Conservation (phyloP, 2,797 vertebrate species). For the Rhincodon typus region DNA sequence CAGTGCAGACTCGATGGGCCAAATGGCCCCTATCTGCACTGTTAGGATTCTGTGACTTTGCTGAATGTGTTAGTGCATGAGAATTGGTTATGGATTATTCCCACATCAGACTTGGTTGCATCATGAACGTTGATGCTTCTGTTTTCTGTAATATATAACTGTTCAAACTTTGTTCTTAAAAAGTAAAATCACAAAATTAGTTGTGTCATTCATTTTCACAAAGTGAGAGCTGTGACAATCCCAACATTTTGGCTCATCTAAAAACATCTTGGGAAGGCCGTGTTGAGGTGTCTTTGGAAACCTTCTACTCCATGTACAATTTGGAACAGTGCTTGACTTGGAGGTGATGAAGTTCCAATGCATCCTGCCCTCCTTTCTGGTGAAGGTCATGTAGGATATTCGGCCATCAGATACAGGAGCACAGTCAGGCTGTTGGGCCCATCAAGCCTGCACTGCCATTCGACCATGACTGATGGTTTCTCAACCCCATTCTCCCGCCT, state of each 20-base stretch:
- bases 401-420: too few relatives aligned
- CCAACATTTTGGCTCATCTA: background rate
- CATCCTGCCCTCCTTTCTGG: background rate
- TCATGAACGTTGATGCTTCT: background rate
- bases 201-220: background rate
- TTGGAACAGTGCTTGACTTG: background rate
- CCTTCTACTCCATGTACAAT: background rate
- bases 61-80: background rate
- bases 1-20: too few relatives aligned
- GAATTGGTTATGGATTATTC: background rate
- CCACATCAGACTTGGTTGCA: background rate
- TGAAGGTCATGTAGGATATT: background rate
- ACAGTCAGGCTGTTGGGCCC: too few relatives aligned
- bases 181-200: too few relatives aligned
- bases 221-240: background rate
- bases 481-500: too few relatives aligned
- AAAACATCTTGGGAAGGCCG: background rate
- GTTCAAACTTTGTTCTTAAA: background rate
- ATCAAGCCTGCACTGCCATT: too few relatives aligned
- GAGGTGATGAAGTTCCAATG: background rate
- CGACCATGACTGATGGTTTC: too few relatives aligned
- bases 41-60: background rate
- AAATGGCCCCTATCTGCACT: too few relatives aligned
- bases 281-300: background rate
- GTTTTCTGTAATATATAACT: background rate